Evolutionary conservation across 2,888 invertebrate genomes (phyloP).

Genomic region (Taenaris catops): DNA sequence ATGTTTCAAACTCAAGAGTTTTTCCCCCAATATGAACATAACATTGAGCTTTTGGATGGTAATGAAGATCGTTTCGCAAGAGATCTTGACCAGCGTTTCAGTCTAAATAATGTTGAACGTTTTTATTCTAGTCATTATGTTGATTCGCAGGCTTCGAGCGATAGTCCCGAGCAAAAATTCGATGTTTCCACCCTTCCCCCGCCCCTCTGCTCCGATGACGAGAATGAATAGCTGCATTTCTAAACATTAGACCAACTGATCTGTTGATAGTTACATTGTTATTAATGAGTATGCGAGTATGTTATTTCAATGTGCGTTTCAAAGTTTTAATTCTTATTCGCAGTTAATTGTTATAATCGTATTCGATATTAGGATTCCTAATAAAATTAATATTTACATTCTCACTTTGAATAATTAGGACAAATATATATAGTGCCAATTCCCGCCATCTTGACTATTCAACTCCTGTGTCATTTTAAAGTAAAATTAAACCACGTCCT

Average conservation of each 20-base stretch:
- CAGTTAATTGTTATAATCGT: slow-evolving; percentile 59
- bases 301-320: slow-evolving; percentile 41
- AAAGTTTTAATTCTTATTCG: slow-evolving; percentile 51
- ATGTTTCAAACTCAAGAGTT: slow-evolving; percentile 73
- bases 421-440: slow-evolving; percentile 61
- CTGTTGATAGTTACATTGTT: slow-evolving; percentile 39
- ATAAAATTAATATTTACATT: slow-evolving; percentile 55
- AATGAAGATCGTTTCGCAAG: slow-evolving; percentile 50
- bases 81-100: slow-evolving; percentile 69
- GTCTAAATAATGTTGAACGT: slow-evolving; percentile 68
- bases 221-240: slow-evolving; percentile 70
- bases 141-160: slow-evolving; percentile 82
- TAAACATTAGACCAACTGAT: slow-evolving; percentile 28
- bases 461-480: slow-evolving; percentile 42
- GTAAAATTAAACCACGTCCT: slow-evolving; percentile 47
- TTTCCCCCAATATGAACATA: slow-evolving; percentile 67
- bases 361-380: slow-evolving; percentile 50
- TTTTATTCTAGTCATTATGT: slow-evolving; percentile 75
- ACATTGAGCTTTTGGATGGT: slow-evolving; percentile 37
- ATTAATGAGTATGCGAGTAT: slow-evolving; percentile 36
- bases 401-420: slow-evolving; percentile 40
- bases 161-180: slow-evolving; percentile 86
- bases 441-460: slow-evolving; percentile 54
- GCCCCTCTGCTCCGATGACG: slow-evolving; percentile 86
- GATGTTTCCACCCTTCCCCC: slow-evolving; percentile 89